Evolutionary conservation across 1,140 invertebrate species (phyloP), one percentile per base, ranked within the genome.

Genomic region (Sminthurinus signatus): DNA sequence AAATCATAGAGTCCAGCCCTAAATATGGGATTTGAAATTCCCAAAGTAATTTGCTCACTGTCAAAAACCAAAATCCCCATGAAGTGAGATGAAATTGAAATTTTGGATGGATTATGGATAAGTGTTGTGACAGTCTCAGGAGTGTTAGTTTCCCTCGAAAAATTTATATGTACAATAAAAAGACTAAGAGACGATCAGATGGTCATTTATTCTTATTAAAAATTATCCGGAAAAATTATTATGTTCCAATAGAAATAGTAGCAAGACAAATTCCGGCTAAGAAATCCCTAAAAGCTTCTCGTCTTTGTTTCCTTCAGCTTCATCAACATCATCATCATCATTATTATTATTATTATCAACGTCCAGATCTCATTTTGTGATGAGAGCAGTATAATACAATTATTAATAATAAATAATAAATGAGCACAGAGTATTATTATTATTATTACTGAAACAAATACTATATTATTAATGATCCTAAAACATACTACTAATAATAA

Each of bases 51-150:
- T 52, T 52, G 28, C 50, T 52, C 50, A 12, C n/a, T 42, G 36
- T 56, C 29, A 56, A 56, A 56, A 42, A 32, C 28, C n/a, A 2
- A 14, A 39, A 56, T 36, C 29, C 31, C 54, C 54, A 59, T 28
- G 42, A 51, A 27, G n/a, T 58, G 54, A 64, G 42, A 69, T 69
- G 67, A 69, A 60, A 69, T 61, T 61, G 51, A 55, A 57, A 68
- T 62, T 61, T 60, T 69, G 58, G 51, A 64, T 69, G 67, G 67
- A 69, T 62, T 69, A 69, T 69, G 67, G 67, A 61, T 69, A 69
- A 69, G 46, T 63, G 55, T 48, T 58, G 54, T 36, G 17, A 19
- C 15, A 5, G 36, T 19, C 29, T 32, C 29, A 56, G 28, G 23
- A 52, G 54, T 56, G 54, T 27, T 39, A 28, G 54, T 19, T 56